Percentiles rank a stretch among this genome's conserved stretches.
Evolutionary conservation across 2,888 invertebrate species (phyloP).

Genomic region (Brachynemurus nebulosus): DNA sequence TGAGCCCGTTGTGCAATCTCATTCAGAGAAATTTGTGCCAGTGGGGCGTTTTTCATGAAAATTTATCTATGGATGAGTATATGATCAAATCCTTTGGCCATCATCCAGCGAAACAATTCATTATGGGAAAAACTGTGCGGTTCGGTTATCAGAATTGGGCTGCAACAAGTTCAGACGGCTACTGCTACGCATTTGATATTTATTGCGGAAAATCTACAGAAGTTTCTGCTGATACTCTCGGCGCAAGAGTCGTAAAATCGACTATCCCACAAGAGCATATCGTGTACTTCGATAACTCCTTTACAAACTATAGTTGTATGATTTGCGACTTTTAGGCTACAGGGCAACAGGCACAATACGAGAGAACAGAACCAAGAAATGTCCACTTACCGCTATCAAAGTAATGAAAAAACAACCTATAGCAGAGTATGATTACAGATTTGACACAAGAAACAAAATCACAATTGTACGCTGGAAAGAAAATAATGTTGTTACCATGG

Average conservation of each 20-base stretch:
- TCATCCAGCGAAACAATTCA: conserved; percentile 6
- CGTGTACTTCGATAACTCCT: conserved; percentile 16
- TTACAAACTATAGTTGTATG: conserved; percentile 9
- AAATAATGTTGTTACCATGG: conserved; percentile 10
- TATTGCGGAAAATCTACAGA: conserved; percentile 4
- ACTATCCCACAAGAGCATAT: conserved; percentile 8
- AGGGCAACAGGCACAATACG: conserved; percentile 12
- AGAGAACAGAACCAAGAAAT: conserved; percentile 12
- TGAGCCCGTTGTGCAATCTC: neutral
- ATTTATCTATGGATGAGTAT: conserved; percentile 4
- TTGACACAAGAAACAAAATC: conserved; percentile 11
- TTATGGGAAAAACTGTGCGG: conserved; percentile 2
- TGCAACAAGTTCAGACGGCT: neutral
- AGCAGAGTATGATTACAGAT: conserved; percentile 13
- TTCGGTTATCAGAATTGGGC: conserved; percentile 5
- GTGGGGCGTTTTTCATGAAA: conserved; percentile 4
- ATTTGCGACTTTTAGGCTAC: conserved; percentile 5
- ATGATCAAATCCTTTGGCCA: conserved; percentile 4
- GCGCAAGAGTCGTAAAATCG: neutral
- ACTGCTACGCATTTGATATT: conserved; percentile 1
- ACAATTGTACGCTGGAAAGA: conserved; percentile 11
- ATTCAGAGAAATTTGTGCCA: neutral
- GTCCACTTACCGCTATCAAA: conserved; percentile 3
- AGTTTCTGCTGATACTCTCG: neutral
- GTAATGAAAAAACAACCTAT: conserved; percentile 12